Evolutionary conservation across 92 coral and sea anemone species (phyloP).

Genomic region (Blastomussa wellsi): DNA sequence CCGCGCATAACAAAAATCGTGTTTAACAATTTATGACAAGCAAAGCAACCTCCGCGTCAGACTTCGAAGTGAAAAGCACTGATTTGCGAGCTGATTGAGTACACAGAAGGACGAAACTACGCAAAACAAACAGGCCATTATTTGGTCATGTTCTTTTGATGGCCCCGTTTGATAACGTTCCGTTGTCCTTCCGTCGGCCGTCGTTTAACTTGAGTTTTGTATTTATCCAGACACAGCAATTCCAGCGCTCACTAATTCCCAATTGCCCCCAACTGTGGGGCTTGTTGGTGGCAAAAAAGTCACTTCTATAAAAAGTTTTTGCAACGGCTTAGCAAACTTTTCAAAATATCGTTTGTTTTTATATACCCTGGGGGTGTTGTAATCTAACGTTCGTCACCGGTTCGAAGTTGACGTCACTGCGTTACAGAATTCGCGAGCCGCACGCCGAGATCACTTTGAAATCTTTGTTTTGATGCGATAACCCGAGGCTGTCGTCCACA

Average conservation of each 20-base stretch:
- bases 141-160: background rate
- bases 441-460: background rate
- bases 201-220: background rate
- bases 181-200: background rate
- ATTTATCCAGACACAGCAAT: background rate
- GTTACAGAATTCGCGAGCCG: background rate
- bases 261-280: slow-evolving; percentile 2
- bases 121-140: background rate
- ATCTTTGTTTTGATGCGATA: slow-evolving; percentile 9
- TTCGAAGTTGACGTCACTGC: slow-evolving; percentile 8
- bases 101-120: slow-evolving; percentile 17
- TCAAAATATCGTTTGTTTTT: background rate
- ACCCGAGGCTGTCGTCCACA: background rate
- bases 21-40: slow-evolving; percentile 39
- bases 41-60: slow-evolving; percentile 26
- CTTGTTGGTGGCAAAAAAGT: background rate
- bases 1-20: slow-evolving; percentile 33
- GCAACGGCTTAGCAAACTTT: background rate
- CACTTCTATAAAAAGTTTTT: slow-evolving; percentile 1
- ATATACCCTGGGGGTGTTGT: slow-evolving; percentile 8
- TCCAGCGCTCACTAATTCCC: background rate
- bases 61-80: slow-evolving; percentile 3
- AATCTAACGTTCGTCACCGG: slow-evolving; percentile 2
- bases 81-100: slow-evolving; percentile 26
- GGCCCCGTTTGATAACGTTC: background rate